Base-by-base conservation (phyloP, 2,888 invertebrate species). In the Fragum fragum region DNA sequence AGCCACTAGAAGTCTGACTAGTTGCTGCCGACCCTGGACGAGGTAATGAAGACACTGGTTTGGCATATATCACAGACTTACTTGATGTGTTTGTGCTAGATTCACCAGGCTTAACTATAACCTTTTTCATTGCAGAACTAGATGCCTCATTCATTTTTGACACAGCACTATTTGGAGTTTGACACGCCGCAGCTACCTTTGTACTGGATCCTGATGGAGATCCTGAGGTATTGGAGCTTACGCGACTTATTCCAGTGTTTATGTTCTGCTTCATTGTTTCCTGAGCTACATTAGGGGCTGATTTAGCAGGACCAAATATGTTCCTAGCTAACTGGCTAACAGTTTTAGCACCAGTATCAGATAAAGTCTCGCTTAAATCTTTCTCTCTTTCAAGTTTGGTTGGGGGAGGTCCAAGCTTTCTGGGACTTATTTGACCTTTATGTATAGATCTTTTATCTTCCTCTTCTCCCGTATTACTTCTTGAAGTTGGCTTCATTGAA, bases 31-130 rank as follows among this genome's bases (percentile, higher is more conserved):
- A 86, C 6, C 88, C 88, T 6, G 89, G 89, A 36, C 86, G 79
- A 39, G 89, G 88, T 29, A 89, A 70, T 29, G 88, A 89, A 6
- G 89, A 88, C 28, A 86, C 84, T 28, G 85, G 86, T 73, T 86
- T 88, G 28, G 83, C 83, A 73, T 81, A 86, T 36, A 73, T 71
- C 55, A 83, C 72, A 75, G 83, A 53, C 52, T 86, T 83, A 28
- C 76, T 29, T 57, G 76, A 73, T 1, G 61, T 42, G 23, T 73
- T 73, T 5, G 42, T 39, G 9, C 32, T 68, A 1, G 76, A 14
- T n/a, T 78, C 75, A 32, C 55, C 59, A n/a, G 57, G 42, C 29
- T 70, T 76, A 5, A 55, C 53, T 11, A 74, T 28, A 28, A 70
- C 57, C 36, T 70, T 74, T 23, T 81, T 76, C 39, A 61, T 29